Evolutionary conservation across 2,888 invertebrate species (phyloP).

Genomic region (Cheilosia vulpina): DNA sequence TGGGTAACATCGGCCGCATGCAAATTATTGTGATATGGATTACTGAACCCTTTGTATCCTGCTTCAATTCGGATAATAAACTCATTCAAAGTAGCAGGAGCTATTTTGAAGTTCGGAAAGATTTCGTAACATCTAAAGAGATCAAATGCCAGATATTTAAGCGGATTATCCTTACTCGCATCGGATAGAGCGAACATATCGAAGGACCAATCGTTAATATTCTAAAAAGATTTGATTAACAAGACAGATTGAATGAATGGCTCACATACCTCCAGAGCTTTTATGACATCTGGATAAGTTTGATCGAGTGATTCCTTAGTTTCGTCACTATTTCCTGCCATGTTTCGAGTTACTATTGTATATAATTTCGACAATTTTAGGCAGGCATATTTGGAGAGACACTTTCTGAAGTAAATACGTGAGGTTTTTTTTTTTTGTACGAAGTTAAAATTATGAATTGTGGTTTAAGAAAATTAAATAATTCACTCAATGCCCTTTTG

Average conservation of each 20-base stretch:
- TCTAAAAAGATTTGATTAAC: conserved; percentile 84
- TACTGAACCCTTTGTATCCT: conserved; percentile 94
- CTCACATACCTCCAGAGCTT: background rate
- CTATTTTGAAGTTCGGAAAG: conserved; percentile 96
- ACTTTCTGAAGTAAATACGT: too few species aligned
- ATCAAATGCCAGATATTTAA: conserved; percentile 96
- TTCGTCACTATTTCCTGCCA: too few species aligned
- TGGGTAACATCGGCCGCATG: conserved; percentile 98
- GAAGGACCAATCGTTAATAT: conserved; percentile 96
- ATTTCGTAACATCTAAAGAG: conserved; percentile 96
- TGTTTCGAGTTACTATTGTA: too few species aligned
- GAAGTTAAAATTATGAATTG: too few species aligned
- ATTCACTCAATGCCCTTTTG: too few species aligned
- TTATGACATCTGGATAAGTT: background rate
- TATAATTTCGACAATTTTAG: too few species aligned
- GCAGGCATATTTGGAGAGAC: too few species aligned
- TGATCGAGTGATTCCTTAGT: too few species aligned
- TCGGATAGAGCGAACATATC: conserved; percentile 95
- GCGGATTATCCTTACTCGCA: conserved; percentile 92
- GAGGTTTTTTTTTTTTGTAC: too few species aligned
- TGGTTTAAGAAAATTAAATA: too few species aligned
- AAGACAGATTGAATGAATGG: background rate
- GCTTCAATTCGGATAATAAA: conserved; percentile 94
- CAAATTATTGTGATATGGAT: conserved; percentile 98
- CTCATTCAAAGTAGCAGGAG: conserved; percentile 91